phyloP scores from a whole-genome alignment of 2,888 invertebrate species.

The Cryptophagus acutangulus region DNA sequence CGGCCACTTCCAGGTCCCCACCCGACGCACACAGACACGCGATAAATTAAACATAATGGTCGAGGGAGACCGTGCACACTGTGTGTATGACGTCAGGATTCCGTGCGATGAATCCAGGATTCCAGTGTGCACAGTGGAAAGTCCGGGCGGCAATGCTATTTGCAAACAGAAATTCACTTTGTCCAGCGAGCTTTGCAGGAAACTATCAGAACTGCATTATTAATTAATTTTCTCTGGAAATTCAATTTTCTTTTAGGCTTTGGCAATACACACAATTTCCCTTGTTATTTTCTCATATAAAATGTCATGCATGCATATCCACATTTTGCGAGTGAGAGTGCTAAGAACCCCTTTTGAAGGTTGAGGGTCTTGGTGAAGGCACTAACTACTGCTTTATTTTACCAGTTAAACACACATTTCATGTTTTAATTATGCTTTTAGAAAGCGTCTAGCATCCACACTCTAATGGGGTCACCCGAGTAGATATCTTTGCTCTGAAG shows the following conservation, averaged over 20 bases:
- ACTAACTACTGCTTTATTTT: constrained; percentile 39
- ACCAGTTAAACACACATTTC: constrained; percentile 43
- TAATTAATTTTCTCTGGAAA: constrained; percentile 3
- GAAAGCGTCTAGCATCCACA: constrained; percentile 32
- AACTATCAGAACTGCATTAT: constrained; percentile 2
- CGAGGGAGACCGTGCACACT: constrained; percentile 30
- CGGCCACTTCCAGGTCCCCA: constrained; percentile 5
- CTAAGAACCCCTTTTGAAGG: too few relatives aligned
- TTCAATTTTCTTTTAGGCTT: too few relatives aligned
- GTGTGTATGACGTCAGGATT: constrained; percentile 36
- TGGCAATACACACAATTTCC: neutral
- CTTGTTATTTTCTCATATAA: neutral
- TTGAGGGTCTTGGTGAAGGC: too few relatives aligned
- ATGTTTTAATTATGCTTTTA: constrained; percentile 46
- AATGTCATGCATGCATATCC: too few relatives aligned
- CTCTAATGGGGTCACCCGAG: constrained; percentile 37
- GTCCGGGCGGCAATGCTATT: neutral
- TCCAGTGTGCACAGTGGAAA: neutral
- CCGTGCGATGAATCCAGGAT: constrained; percentile 36
- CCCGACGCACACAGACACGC: constrained; percentile 34
- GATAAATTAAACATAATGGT: constrained; percentile 41
- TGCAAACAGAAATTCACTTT: constrained; percentile 14
- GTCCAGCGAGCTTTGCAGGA: constrained; percentile 9
- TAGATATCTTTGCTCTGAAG: constrained; percentile 20
- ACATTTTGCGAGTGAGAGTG: neutral